Conservation (phyloP, 2,113 vertebrate species). For the Lanius ludovicianus region DNA sequence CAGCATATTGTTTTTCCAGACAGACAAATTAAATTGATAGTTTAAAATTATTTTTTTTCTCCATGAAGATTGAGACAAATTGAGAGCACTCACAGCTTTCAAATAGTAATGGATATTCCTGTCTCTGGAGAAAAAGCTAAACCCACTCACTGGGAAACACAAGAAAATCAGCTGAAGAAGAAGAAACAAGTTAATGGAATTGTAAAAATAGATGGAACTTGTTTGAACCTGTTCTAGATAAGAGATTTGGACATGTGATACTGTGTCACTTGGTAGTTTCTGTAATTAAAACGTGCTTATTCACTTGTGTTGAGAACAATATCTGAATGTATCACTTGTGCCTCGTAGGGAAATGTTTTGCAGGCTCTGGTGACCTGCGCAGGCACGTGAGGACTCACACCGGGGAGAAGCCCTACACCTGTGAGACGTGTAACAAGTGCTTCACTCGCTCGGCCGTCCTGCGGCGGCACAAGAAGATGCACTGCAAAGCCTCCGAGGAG, state of each 20-base stretch:
- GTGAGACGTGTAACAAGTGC: conserved; percentile 87
- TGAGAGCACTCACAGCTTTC: background rate
- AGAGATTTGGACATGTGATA: background rate
- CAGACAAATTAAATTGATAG: background rate
- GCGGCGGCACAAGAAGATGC: conserved; percentile 84
- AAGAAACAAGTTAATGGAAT: background rate
- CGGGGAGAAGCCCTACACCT: conserved; percentile 91
- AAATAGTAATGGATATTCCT: background rate
- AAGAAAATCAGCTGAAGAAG: background rate
- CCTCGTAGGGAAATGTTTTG: conserved; percentile 86
- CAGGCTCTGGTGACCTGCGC: conserved; percentile 90
- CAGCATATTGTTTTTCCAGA: background rate
- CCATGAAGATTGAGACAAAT: background rate
- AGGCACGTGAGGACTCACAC: conserved; percentile 92
- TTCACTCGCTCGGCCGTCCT: conserved; percentile 92
- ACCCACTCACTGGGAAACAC: background rate
- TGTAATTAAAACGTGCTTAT: background rate
- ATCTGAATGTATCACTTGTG: background rate
- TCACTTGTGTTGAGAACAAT: background rate
- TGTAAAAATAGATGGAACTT: background rate
- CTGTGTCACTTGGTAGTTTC: background rate
- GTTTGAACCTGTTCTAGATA: background rate
- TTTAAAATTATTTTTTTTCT: background rate
- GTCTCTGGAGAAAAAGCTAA: background rate
- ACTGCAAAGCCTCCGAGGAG: conserved; percentile 70